Evolutionary conservation across 2,888 invertebrate genomes (phyloP), one percentile per base, ranked within the genome.

Genomic region (Drosophila fulvimacula): DNA sequence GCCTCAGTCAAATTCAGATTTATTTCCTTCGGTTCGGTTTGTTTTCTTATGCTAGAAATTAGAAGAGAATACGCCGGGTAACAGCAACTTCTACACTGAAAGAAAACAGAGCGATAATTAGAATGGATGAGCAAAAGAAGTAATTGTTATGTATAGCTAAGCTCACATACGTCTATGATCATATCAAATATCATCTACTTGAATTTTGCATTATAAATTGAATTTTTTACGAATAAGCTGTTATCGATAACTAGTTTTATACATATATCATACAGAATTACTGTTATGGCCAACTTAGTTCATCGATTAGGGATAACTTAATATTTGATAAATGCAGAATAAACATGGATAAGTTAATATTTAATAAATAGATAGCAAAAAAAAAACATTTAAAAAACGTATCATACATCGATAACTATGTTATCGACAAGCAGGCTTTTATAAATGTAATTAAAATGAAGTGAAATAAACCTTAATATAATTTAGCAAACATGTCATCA

Each of bases 1-100:
- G 56, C 15, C 19, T 32, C 41, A 72, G n/a, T 53, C 59, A 73
- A 64, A 56, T 53, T 70, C 42, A 56, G 64, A 74, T 74, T 69
- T 62, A 75, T 56, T 76, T 75, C 48, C 44, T 56, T 70, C 53
- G 39, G 49, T 27, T 66, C 39, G 49, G 42, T 67, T 65, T 44
- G 36, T 27, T 39, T 36, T 63, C 56, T 42, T 46, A 21, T 49
- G 69, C 38, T 27, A 52, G 46, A 69, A 46, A 76, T 78, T 73
- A 64, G 55, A 68, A 68, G 60, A 79, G 59, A 61, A n/a, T 30
- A 15, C 24, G 27, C 19, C 21, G 34, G n/a, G n/a, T 34, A 10
- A n/a, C 46, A 46, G 55, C 21, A 5, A 46, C 32, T 19, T 19
- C 10, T 32, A n/a, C 57, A 57, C 46, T 38, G 17, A 27, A 10